Conservation (phyloP, 2,797 vertebrate genomes). For the Gymnoscopelus braueri region DNA sequence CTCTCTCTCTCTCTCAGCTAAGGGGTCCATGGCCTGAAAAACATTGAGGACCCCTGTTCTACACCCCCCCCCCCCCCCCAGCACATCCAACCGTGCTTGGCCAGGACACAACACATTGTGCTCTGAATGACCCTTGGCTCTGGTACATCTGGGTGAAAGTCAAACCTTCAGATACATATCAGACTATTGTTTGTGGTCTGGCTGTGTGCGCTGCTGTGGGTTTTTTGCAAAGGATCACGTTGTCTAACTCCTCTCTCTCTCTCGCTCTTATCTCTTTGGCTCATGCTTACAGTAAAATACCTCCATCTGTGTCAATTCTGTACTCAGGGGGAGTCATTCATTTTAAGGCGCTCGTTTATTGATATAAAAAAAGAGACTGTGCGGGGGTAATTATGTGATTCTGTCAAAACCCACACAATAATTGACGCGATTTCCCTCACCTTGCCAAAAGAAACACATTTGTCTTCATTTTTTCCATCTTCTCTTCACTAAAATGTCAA, state of each 20-base stretch:
- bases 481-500: slow-evolving; percentile 7
- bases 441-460: background rate
- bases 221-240: background rate
- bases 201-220: slow-evolving; percentile 10
- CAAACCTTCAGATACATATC: slow-evolving; percentile 7
- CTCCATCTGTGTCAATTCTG: background rate
- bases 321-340: background rate
- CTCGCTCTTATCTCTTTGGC: slow-evolving; percentile 32
- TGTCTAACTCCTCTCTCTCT: slow-evolving; percentile 24
- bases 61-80: no score
- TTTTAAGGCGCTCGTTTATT: slow-evolving; percentile 2
- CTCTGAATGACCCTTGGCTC: slow-evolving; percentile 3
- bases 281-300: slow-evolving; percentile 2
- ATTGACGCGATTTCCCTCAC: background rate
- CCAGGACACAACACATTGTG: background rate
- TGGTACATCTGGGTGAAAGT: slow-evolving; percentile 13
- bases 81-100: no score
- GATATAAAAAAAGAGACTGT: background rate
- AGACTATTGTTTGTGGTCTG: slow-evolving; percentile 14
- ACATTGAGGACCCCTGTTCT: no score
- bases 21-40: no score
- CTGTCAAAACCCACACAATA: background rate
- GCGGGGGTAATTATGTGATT: background rate
- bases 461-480: background rate
- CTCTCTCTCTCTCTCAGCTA: no score